A percentile compares a stretch with the other conserved stretches of the same genome.
These are phyloP conservation scores for Hylyphantes graminicola DNA, from an alignment of 1,140 invertebrate species.

Conservation along the genomic window DNA sequence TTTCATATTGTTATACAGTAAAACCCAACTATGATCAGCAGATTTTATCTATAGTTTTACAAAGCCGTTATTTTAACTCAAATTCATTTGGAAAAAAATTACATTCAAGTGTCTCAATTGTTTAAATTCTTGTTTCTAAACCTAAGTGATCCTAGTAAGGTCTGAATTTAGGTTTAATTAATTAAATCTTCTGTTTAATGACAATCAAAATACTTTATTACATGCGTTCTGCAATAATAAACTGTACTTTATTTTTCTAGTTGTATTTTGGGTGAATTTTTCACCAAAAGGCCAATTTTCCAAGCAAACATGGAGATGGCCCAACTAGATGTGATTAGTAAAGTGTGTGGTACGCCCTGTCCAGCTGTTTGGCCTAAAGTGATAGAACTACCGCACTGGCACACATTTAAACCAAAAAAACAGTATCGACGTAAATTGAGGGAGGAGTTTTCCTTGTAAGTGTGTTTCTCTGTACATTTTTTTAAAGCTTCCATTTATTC, in stretches of 20 bases:
- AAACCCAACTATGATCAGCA: too few species aligned
- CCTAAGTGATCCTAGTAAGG: too few species aligned
- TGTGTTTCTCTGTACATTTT: conserved; percentile 26
- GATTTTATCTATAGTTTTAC: too few species aligned
- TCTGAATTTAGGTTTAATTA: too few species aligned
- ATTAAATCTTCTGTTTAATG: too few species aligned
- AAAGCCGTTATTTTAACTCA: too few species aligned
- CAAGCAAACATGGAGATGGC: conserved; percentile 93
- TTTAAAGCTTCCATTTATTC: background rate
- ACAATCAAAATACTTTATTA: too few species aligned
- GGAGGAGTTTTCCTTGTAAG: conserved; percentile 88
- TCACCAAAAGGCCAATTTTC: conserved; percentile 95
- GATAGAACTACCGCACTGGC: conserved; percentile 91
- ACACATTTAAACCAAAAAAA: conserved; percentile 92
- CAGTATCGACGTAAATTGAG: conserved; percentile 86
- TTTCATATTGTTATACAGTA: too few species aligned
- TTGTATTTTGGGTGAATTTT: conserved; percentile 98
- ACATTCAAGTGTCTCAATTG: too few species aligned
- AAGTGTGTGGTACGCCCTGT: conserved; percentile 93
- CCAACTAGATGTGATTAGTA: conserved; percentile 94
- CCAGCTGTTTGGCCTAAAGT: conserved; percentile 99
- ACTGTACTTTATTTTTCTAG: conserved; percentile 64
- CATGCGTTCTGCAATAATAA: too few species aligned
- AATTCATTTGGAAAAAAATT: too few species aligned
- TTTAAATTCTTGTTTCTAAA: too few species aligned